Evolutionary conservation across 1,140 invertebrate genomes (phyloP).

Genomic region (Fopius arisanus): DNA sequence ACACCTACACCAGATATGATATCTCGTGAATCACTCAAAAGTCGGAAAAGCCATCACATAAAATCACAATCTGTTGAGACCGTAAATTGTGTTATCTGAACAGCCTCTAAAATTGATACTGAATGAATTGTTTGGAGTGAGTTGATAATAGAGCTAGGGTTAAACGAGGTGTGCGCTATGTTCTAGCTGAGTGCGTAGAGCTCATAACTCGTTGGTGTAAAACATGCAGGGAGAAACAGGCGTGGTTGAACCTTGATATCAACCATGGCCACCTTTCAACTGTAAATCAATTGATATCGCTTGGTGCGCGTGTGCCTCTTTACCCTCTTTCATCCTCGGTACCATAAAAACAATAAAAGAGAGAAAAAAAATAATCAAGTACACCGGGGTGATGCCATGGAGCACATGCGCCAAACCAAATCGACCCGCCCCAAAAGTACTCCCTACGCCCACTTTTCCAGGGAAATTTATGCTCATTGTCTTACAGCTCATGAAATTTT

Average conservation of each 20-base stretch:
- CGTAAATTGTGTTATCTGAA: slow-evolving; percentile 1
- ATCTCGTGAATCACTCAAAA: neutral
- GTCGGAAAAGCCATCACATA: neutral
- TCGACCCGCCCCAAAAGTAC: slow-evolving; percentile 54
- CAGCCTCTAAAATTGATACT: neutral
- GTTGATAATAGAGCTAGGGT: neutral
- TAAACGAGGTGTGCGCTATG: slow-evolving; percentile 9
- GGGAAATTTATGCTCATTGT: neutral
- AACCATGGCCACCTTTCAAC: slow-evolving; percentile 64
- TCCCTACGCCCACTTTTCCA: slow-evolving; percentile 37
- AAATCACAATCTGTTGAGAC: neutral
- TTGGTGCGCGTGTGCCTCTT: slow-evolving; percentile 11
- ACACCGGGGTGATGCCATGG: neutral
- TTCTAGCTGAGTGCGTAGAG: slow-evolving; percentile 2
- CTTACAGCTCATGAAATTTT: neutral
- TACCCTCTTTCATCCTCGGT: slow-evolving; percentile 7
- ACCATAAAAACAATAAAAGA: no score
- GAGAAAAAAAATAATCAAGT: neutral
- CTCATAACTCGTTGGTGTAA: neutral
- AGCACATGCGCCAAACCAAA: slow-evolving; percentile 54
- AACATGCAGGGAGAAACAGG: slow-evolving; percentile 44
- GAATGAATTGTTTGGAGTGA: slow-evolving; percentile 14
- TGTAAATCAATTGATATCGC: slow-evolving; percentile 65
- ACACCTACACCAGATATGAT: neutral
- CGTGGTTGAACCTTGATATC: slow-evolving; percentile 60